Conservation (phyloP, 2,113 vertebrate species). For the Eleginops maclovinus region DNA sequence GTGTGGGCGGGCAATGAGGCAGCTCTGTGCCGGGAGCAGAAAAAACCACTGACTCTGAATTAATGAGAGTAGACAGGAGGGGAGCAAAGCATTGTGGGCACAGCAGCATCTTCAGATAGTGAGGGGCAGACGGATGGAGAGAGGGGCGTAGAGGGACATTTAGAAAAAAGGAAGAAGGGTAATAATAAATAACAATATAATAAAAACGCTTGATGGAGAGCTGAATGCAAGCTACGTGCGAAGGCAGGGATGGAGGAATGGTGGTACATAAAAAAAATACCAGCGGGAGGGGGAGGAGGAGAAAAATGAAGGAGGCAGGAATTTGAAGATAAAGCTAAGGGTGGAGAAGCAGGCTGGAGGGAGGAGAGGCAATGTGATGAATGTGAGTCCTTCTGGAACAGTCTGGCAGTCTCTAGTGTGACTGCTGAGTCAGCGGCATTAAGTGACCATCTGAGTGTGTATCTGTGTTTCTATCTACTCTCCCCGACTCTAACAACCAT, state of each 20-base stretch:
- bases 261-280: not conserved
- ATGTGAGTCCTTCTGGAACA: slow-evolving; percentile 52
- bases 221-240: not conserved
- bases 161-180: not conserved
- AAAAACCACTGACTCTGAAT: slow-evolving; percentile 76
- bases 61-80: slow-evolving; percentile 78
- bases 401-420: slow-evolving; percentile 36
- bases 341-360: slow-evolving; percentile 9
- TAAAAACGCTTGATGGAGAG: not conserved
- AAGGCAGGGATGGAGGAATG: slow-evolving; percentile 5
- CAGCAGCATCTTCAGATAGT: slow-evolving; percentile 45
- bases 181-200: not conserved
- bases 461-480: slow-evolving; percentile 22
- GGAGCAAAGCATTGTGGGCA: slow-evolving; percentile 76
- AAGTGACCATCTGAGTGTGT: slow-evolving; percentile 26
- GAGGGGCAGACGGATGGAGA: slow-evolving; percentile 20
- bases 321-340: slow-evolving; percentile 9
- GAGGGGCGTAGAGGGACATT: not conserved
- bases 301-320: slow-evolving; percentile 20
- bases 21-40: slow-evolving; percentile 68
- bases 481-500: slow-evolving; percentile 12
- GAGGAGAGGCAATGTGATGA: slow-evolving; percentile 24
- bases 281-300: not conserved
- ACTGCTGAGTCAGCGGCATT: slow-evolving; percentile 61
- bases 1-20: slow-evolving; percentile 47